Conservation (phyloP, 2,113 vertebrate genomes). For the Gnathonemus echidnorhynchus region DNA sequence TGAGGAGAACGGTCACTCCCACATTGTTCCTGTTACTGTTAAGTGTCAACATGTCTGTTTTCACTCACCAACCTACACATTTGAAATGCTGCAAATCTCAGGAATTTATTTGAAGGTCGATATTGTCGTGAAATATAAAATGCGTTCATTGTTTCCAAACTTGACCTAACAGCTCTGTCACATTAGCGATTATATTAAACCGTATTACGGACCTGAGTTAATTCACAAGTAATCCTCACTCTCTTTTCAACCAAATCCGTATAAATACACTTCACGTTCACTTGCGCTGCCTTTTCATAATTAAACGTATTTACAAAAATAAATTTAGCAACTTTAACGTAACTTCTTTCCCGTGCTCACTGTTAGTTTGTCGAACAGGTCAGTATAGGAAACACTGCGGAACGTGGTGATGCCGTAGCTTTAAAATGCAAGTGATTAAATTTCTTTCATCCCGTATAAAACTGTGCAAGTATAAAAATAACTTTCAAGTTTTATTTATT, state of each 20-base stretch:
- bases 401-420: neutral
- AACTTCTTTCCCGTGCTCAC: neutral
- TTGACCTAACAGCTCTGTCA: neutral
- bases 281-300: neutral
- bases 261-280: neutral
- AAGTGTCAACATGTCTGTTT: neutral
- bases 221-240: neutral
- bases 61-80: neutral
- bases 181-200: neutral
- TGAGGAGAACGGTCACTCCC: neutral
- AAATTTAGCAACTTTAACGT: neutral
- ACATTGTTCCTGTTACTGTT: neutral
- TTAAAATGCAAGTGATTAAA: neutral
- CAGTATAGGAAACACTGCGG: neutral
- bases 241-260: neutral
- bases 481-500: neutral
- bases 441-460: too few relatives aligned
- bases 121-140: neutral
- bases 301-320: neutral
- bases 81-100: neutral
- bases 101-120: neutral
- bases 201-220: neutral
- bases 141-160: neutral
- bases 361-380: neutral
- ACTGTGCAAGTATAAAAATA: too few relatives aligned